Conservation (phyloP, 2,797 vertebrate species). For the Stomatorhinus walkeri region DNA sequence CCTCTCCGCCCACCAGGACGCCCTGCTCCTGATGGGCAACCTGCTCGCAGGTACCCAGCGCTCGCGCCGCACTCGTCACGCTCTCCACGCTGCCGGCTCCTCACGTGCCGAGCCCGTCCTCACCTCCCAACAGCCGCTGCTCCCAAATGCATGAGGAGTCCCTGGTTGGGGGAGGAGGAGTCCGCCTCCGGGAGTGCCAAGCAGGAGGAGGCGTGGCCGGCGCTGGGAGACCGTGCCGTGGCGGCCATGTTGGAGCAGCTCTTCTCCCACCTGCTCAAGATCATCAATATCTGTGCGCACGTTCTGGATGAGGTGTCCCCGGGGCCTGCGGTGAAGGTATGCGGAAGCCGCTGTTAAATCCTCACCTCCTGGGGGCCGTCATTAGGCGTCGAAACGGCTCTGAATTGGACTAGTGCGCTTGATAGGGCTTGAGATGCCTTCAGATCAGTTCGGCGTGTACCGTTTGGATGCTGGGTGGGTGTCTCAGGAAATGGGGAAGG, state of each 20-base stretch:
- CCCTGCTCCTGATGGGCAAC: constrained; percentile 83
- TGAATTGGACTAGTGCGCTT: neutral
- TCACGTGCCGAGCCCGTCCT: neutral
- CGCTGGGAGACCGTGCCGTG: constrained; percentile 75
- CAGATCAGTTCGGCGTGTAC: neutral
- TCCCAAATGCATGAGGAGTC: constrained; percentile 82
- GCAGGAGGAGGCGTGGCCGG: constrained; percentile 85
- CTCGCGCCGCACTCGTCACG: neutral
- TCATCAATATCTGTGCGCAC: constrained; percentile 92
- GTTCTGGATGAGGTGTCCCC: constrained; percentile 87
- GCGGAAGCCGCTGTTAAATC: neutral
- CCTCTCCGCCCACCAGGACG: constrained; percentile 89
- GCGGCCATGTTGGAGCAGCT: constrained; percentile 87
- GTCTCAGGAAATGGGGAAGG: neutral
- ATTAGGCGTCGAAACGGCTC: neutral
- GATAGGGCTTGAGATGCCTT: neutral
- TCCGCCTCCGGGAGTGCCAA: constrained; percentile 56
- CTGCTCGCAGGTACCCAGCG: constrained; percentile 74
- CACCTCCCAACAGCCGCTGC: constrained; percentile 68
- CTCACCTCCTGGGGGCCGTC: neutral
- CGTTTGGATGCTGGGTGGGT: neutral
- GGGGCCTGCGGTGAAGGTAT: constrained; percentile 82
- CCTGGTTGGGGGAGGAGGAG: constrained; percentile 84
- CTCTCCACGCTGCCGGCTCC: neutral
- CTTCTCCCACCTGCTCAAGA: constrained; percentile 85